Evolutionary conservation across 2,888 invertebrate species (phyloP).

Genomic region (Salticus scenicus): DNA sequence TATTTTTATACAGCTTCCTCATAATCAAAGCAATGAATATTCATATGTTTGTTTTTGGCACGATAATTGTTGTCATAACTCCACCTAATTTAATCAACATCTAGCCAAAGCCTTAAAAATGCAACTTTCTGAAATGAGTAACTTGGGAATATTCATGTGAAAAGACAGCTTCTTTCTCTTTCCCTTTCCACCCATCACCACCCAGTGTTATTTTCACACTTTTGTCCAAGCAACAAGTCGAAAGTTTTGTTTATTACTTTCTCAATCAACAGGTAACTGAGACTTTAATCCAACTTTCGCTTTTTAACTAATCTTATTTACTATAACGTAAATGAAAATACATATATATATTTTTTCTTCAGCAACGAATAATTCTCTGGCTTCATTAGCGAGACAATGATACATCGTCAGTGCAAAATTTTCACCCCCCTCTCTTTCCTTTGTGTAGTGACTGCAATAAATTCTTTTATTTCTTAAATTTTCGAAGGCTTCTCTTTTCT

Average conservation of each 20-base stretch:
- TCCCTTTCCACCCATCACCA: neutral
- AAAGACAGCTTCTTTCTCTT: neutral
- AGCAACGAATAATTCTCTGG: neutral
- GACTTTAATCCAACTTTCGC: slow-evolving; percentile 60
- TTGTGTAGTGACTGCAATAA: neutral
- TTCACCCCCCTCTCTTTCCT: no score
- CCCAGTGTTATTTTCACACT: neutral
- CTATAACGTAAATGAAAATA: slow-evolving; percentile 40
- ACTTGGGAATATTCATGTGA: slow-evolving; percentile 18
- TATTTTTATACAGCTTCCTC: slow-evolving; percentile 4
- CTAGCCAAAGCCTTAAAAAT: slow-evolving; percentile 54
- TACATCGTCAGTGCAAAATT: slow-evolving; percentile 28
- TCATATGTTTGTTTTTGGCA: neutral
- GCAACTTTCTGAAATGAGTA: slow-evolving; percentile 45
- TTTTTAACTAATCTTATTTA: slow-evolving; percentile 63
- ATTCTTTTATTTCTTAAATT: slow-evolving; percentile 22
- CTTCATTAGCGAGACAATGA: slow-evolving; percentile 60
- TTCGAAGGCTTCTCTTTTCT: slow-evolving; percentile 46
- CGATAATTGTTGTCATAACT: neutral
- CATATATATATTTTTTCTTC: neutral
- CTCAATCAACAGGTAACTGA: slow-evolving; percentile 62
- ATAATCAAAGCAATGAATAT: neutral
- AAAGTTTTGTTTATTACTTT: slow-evolving; percentile 12
- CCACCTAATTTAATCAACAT: slow-evolving; percentile 30
- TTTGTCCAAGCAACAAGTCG: slow-evolving; percentile 37